These are phyloP conservation scores for Dysmachus trigonus DNA, from an alignment of 2,888 invertebrate genomes.

Conservation along the genomic window DNA sequence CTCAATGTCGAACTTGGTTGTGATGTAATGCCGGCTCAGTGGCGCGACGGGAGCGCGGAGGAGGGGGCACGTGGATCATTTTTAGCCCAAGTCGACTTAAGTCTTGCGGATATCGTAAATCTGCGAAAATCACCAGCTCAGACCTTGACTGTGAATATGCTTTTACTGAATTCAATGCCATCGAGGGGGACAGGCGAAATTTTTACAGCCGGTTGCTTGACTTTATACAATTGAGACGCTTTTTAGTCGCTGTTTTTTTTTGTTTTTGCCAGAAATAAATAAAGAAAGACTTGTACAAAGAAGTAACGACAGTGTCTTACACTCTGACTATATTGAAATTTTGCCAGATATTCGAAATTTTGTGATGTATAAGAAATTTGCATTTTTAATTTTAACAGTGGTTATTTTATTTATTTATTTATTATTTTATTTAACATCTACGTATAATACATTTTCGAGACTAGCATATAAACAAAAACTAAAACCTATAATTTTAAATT, in stretches of 20 bases:
- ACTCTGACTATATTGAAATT: background rate
- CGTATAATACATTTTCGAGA: no score
- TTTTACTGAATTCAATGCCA: background rate
- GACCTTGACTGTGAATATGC: background rate
- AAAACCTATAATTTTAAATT: no score
- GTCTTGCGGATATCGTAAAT: background rate
- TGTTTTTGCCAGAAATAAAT: background rate
- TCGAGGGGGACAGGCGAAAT: background rate
- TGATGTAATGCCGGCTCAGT: background rate
- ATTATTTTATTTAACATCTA: no score
- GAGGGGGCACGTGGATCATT: background rate
- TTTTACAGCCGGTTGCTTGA: background rate
- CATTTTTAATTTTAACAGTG: background rate
- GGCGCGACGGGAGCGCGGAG: no score
- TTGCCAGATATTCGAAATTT: background rate
- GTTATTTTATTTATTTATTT: no score
- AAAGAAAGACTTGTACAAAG: background rate
- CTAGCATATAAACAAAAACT: no score
- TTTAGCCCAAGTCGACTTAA: background rate
- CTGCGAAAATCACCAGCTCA: background rate
- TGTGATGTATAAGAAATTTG: background rate
- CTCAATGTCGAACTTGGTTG: background rate
- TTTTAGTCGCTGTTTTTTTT: background rate
- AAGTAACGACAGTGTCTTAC: background rate
- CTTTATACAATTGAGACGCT: background rate